Base-by-base conservation (phyloP, 2,888 invertebrate genomes). In the Listrodromus nycthemerus region DNA sequence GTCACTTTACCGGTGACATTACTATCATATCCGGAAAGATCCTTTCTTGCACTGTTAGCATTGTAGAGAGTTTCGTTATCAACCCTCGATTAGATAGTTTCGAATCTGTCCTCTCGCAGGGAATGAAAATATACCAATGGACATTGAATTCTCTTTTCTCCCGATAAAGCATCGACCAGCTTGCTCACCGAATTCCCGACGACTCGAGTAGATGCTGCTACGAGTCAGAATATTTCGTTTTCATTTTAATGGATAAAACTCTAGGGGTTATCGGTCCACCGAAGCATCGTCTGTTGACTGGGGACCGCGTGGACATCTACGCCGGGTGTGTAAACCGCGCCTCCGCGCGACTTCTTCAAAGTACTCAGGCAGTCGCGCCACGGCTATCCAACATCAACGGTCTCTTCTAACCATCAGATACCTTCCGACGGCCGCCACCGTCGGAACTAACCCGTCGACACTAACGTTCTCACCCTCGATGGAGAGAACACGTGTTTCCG, bases 291-390 rank as follows among this genome's bases (percentile, higher is more conserved):
- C 16, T 58, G 71, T 41, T 8, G 27, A 37, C 37, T 33, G 5
- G 45, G 41, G 45, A 77, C 67, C 76, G 61, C 67, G 73, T 77
- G 82, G 37, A 75, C 83, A 77, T 73, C 73, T 73, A 80, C 73
- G 83, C 73, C 33, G 67, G 33, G 69, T 55, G 52, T 6, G 61
- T 61, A 80, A 74, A 41, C 69, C 84, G 81, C 70, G 81, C 69
- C 69, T 61, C 33, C 77, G 69, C 77, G 63, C 61, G 52, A 78
- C 74, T 75, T 63, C 65, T 84, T 84, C 81, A 84, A 84, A 84
- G 84, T 41, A 70, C 65, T 41, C 75, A 70, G 74, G 45, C 70
- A 61, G 74, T 70, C 37, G 48, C 37, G 78, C 61, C 63, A 74
- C 61, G 58, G 24, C 70, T 63, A 77, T 55, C 84, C 45, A 27